Evolutionary conservation across 2,113 vertebrate genomes (phyloP).

Genomic region (Apodemus speciosus): DNA sequence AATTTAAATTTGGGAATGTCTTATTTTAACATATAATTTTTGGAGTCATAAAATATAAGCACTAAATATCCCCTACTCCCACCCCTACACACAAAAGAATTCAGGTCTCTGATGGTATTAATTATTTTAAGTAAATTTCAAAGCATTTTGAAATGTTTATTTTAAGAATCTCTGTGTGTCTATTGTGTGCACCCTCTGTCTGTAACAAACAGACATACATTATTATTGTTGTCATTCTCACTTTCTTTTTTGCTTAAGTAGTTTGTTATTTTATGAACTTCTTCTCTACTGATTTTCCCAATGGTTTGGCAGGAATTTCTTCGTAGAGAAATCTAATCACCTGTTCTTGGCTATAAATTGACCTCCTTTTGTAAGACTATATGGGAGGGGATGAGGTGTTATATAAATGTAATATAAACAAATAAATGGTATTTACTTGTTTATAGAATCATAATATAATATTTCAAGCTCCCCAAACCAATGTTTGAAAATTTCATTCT

Average conservation of each 20-base stretch:
- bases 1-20: slow-evolving; percentile 40
- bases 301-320: slow-evolving; percentile 29
- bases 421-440: background rate
- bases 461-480: slow-evolving; percentile 27
- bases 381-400: background rate
- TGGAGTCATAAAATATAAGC: slow-evolving; percentile 35
- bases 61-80: background rate
- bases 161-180: background rate
- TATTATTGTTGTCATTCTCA: background rate
- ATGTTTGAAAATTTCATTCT: slow-evolving; percentile 29
- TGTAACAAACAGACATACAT: background rate
- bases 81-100: background rate
- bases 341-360: slow-evolving; percentile 8
- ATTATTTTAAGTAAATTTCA: slow-evolving; percentile 49
- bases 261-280: slow-evolving; percentile 28
- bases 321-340: slow-evolving; percentile 19
- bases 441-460: slow-evolving; percentile 31
- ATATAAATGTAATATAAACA: slow-evolving; percentile 18
- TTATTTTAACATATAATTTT: slow-evolving; percentile 47
- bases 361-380: background rate
- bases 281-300: background rate
- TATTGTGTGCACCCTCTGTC: no score
- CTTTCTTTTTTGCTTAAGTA: slow-evolving; percentile 16
- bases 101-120: slow-evolving; percentile 9
- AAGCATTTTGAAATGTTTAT: slow-evolving; percentile 32